phyloP scores from a whole-genome alignment of 2,797 vertebrate genomes.

The Acestrorhynchus altus region DNA sequence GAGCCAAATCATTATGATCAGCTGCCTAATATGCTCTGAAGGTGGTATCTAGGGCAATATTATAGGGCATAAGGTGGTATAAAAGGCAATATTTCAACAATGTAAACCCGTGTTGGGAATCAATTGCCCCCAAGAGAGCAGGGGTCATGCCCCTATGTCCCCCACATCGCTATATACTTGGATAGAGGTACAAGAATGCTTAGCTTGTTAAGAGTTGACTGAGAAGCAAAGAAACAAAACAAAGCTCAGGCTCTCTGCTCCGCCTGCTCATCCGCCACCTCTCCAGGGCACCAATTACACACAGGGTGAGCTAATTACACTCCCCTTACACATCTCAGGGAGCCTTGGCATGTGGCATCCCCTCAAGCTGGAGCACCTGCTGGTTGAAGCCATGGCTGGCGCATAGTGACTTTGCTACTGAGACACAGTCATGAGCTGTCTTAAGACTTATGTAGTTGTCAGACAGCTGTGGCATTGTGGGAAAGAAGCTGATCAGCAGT shows the following conservation, averaged over 20 bases:
- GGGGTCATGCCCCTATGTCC: too few relatives aligned
- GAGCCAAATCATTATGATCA: too few relatives aligned
- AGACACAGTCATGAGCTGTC: background rate
- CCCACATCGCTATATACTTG: too few relatives aligned
- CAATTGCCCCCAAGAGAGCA: too few relatives aligned
- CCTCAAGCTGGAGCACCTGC: background rate
- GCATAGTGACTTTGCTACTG: background rate
- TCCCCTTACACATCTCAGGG: background rate
- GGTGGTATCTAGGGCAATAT: too few relatives aligned
- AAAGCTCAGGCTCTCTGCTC: background rate
- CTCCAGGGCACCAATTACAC: conserved; percentile 3
- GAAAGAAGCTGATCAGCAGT: background rate
- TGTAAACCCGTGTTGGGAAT: too few relatives aligned
- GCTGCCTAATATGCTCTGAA: too few relatives aligned
- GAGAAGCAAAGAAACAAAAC: too few relatives aligned
- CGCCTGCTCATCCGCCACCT: background rate
- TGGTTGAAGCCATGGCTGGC: background rate
- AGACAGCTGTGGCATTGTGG: background rate
- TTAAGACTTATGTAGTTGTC: background rate
- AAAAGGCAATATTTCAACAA: too few relatives aligned
- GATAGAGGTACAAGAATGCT: too few relatives aligned
- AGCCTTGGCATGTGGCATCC: background rate
- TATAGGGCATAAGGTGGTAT: too few relatives aligned
- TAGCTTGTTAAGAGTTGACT: too few relatives aligned
- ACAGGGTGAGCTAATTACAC: conserved; percentile 8